These are phyloP conservation scores for Furnarius figulus DNA, from an alignment of 2,113 vertebrate genomes.

Conservation along the genomic window DNA sequence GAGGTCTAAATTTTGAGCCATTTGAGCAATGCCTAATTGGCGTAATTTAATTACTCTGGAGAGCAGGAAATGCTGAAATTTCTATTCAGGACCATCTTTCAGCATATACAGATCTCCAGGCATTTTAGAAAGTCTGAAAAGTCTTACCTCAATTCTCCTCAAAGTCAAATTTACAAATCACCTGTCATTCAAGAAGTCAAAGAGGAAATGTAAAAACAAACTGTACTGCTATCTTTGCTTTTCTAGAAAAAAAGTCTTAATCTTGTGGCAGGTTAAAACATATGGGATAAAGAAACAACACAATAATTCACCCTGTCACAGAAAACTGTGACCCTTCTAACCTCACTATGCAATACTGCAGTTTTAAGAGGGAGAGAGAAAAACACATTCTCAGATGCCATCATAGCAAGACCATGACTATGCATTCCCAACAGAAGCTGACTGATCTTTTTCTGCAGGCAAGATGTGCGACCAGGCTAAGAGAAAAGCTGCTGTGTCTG, in stretches of 20 bases:
- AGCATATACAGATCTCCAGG: not conserved
- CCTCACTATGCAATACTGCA: not conserved
- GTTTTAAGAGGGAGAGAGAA: not conserved
- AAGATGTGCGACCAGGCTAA: not conserved
- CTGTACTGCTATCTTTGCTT: not conserved
- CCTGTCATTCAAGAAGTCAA: not conserved
- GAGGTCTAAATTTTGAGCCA: not conserved
- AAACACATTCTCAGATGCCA: not conserved
- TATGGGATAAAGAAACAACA: not conserved
- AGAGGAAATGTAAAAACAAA: slow-evolving; percentile 26
- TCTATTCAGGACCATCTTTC: not conserved
- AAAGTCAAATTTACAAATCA: not conserved
- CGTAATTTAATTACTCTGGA: not conserved
- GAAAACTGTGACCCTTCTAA: not conserved
- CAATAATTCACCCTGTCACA: not conserved
- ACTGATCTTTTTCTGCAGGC: not conserved
- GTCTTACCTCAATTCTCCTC: not conserved
- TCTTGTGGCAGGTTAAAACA: not conserved
- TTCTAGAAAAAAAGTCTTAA: not conserved
- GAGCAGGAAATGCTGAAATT: not conserved
- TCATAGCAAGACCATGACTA: not conserved
- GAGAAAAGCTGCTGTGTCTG: not conserved
- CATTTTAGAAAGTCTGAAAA: not conserved
- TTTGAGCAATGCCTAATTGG: not conserved
- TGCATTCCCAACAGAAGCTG: not conserved